Evolutionary conservation across 2,797 vertebrate genomes (phyloP).

Genomic region (Pristis pectinata): DNA sequence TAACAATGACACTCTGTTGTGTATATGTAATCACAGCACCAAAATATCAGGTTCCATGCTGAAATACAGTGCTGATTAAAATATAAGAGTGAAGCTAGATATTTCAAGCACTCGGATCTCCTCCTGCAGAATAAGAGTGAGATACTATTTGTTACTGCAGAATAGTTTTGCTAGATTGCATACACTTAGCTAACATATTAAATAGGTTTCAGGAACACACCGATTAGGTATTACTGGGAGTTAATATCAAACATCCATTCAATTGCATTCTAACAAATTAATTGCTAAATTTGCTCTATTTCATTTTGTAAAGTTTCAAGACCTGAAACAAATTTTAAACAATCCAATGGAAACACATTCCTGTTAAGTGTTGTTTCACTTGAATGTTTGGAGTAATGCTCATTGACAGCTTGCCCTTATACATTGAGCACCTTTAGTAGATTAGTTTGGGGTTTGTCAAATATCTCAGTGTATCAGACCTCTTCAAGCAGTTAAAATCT

Average conservation of each 20-base stretch:
- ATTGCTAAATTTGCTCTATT: neutral
- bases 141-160: neutral
- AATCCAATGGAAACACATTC: neutral
- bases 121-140: neutral
- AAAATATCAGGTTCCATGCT: neutral
- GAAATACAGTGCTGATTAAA: neutral
- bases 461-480: neutral
- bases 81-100: neutral
- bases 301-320: neutral
- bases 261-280: neutral
- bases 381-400: neutral
- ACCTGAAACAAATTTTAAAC: neutral
- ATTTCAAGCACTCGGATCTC: neutral
- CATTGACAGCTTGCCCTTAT: neutral
- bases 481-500: neutral
- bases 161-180: neutral
- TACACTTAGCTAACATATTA: neutral
- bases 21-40: neutral
- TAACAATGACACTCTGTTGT: neutral
- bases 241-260: neutral
- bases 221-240: neutral
- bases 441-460: neutral
- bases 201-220: neutral
- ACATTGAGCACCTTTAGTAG: neutral
- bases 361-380: neutral